A percentile compares a stretch with the other conserved stretches of the same genome.
These are phyloP conservation scores for Harpagus bidentatus DNA, from an alignment of 2,113 vertebrate species.

Conservation along the genomic window DNA sequence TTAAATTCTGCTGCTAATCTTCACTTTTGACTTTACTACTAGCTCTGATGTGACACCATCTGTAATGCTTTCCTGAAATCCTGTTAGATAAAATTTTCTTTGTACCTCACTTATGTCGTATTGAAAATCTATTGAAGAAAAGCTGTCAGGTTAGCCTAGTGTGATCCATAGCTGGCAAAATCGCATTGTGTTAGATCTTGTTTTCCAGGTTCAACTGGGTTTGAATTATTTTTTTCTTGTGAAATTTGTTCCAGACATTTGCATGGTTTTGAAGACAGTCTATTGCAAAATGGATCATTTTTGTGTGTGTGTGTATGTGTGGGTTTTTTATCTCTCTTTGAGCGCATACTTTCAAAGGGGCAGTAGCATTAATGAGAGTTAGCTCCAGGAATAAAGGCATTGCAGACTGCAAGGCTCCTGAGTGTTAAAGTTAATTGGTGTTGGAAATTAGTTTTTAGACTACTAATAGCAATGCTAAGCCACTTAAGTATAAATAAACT, in stretches of 20 bases:
- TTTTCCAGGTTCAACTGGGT: background rate
- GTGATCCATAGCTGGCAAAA: background rate
- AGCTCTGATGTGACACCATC: background rate
- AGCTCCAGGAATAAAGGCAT: background rate
- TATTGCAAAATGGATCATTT: background rate
- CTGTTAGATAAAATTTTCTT: background rate
- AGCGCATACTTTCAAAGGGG: background rate
- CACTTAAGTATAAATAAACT: background rate
- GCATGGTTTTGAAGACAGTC: background rate
- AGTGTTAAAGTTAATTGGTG: background rate
- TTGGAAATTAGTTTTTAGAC: background rate
- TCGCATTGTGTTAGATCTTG: background rate
- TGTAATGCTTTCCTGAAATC: background rate
- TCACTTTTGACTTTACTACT: background rate
- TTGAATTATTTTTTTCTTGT: background rate
- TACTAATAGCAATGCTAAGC: background rate
- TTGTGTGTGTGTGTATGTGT: background rate
- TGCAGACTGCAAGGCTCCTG: background rate
- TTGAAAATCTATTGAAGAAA: conserved; percentile 22
- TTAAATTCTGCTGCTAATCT: conserved; percentile 13
- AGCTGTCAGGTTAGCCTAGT: background rate
- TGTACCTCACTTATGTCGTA: background rate
- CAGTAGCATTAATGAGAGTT: background rate
- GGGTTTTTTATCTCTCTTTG: background rate
- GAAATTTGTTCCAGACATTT: background rate